Evolutionary conservation across 2,888 invertebrate species (phyloP).

Genomic region (Blera fallax): DNA sequence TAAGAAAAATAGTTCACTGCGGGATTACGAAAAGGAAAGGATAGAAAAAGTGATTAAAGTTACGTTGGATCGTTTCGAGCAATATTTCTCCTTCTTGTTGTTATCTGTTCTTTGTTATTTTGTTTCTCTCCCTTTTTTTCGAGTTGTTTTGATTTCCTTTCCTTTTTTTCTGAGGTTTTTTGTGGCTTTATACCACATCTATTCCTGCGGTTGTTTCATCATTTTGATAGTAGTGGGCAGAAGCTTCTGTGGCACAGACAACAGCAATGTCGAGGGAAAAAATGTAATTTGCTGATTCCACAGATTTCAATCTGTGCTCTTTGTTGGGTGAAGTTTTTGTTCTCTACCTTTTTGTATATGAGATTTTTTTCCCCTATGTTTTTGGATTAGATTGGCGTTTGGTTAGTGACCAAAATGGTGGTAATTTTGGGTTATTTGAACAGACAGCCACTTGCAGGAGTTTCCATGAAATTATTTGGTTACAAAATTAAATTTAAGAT

Average conservation of each 20-base stretch:
- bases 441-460: neutral
- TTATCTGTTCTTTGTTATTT: conserved; percentile 30
- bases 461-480: too few species aligned
- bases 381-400: conserved; percentile 40
- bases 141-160: conserved; percentile 9
- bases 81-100: conserved; percentile 35
- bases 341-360: conserved; percentile 11
- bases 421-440: neutral
- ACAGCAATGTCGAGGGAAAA: conserved; percentile 26
- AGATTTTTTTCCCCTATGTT: conserved; percentile 7
- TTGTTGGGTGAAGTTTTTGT: conserved; percentile 46
- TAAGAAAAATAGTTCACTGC: conserved; percentile 43
- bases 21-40: conserved; percentile 10
- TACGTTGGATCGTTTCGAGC: conserved; percentile 44
- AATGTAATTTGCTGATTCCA: conserved; percentile 67
- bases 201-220: conserved; percentile 57
- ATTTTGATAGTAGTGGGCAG: conserved; percentile 55
- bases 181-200: conserved; percentile 20
- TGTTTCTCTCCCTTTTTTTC: conserved; percentile 42
- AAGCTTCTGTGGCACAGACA: conserved; percentile 33
- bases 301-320: conserved; percentile 59
- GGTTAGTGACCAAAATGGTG: conserved; percentile 33
- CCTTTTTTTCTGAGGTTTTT: conserved; percentile 2
- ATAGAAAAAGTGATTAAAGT: conserved; percentile 46
- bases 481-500: too few species aligned